Evolutionary conservation across 1,140 invertebrate species (phyloP).

Genomic region (Asobara japonica): DNA sequence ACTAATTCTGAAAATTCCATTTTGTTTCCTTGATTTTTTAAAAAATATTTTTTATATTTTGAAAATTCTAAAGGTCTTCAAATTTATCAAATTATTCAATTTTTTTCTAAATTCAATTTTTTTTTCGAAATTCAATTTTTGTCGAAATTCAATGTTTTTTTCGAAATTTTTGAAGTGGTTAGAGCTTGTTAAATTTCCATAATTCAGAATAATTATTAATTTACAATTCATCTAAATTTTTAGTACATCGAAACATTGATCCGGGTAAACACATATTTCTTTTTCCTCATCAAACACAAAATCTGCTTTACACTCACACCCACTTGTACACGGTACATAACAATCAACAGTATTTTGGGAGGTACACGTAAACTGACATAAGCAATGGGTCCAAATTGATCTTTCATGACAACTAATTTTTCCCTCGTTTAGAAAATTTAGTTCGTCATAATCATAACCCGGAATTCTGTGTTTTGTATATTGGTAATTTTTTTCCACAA

Average conservation of each 20-base stretch:
- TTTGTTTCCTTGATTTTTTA: no score
- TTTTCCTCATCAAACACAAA: constrained; percentile 55
- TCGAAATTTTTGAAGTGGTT: no score
- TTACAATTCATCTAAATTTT: not conserved
- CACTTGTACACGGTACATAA: constrained; percentile 56
- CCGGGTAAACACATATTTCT: constrained; percentile 47
- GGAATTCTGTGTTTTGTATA: constrained; percentile 60
- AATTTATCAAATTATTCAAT: no score
- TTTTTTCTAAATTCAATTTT: no score
- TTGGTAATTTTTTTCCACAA: constrained; percentile 49
- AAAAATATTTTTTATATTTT: no score
- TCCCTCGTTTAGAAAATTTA: constrained; percentile 42
- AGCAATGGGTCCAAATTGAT: constrained; percentile 57
- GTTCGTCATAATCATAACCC: constrained; percentile 55
- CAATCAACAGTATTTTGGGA: constrained; percentile 56
- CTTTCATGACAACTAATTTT: constrained; percentile 51
- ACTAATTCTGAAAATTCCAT: no score
- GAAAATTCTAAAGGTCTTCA: no score
- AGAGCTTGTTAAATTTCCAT: not conserved
- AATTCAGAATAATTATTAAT: not conserved
- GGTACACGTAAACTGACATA: constrained; percentile 59
- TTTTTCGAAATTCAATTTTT: no score
- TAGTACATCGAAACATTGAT: constrained; percentile 46
- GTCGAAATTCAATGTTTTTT: no score
- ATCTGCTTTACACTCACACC: constrained; percentile 56